A percentile compares a stretch with the other conserved stretches of the same genome.
These are phyloP conservation scores for Alexandromys oeconomus DNA, from an alignment of 2,797 vertebrate genomes.

Conservation along the genomic window DNA sequence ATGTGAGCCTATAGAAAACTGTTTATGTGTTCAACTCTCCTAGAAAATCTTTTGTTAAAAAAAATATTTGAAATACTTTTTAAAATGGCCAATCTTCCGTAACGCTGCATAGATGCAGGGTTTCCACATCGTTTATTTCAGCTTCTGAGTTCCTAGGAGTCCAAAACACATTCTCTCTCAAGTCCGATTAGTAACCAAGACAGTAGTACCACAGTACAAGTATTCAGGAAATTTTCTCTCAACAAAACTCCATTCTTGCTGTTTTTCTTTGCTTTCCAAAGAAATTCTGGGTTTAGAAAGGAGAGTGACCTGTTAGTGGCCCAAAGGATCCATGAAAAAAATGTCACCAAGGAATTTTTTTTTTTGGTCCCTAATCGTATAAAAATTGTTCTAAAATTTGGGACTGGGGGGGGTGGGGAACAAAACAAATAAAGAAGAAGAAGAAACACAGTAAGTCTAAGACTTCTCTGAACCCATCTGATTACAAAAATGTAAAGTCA, in stretches of 20 bases:
- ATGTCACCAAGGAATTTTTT: slow-evolving; percentile 15
- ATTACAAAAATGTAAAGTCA: background rate
- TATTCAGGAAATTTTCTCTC: slow-evolving; percentile 27
- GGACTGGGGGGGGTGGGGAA: background rate
- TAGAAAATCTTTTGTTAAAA: background rate
- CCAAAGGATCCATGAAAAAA: slow-evolving; percentile 8
- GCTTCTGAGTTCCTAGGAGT: slow-evolving; percentile 1
- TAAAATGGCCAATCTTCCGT: background rate
- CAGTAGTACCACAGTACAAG: background rate
- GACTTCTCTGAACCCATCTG: background rate
- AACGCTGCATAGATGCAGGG: background rate
- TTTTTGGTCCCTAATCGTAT: background rate
- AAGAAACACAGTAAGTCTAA: background rate
- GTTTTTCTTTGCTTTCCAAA: slow-evolving; percentile 51
- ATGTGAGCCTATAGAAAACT: slow-evolving; percentile 8
- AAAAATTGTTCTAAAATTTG: background rate
- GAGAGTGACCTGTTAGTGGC: background rate
- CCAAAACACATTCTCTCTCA: slow-evolving; percentile 25
- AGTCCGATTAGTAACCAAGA: slow-evolving; percentile 4
- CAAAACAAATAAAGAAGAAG: background rate
- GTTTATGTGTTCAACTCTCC: slow-evolving; percentile 3
- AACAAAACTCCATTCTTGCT: slow-evolving; percentile 12
- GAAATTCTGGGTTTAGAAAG: slow-evolving; percentile 22
- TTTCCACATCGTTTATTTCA: background rate
- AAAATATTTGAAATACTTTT: background rate